Evolutionary conservation across 2,888 invertebrate species (phyloP).

Genomic region (Xestia ashworthii): DNA sequence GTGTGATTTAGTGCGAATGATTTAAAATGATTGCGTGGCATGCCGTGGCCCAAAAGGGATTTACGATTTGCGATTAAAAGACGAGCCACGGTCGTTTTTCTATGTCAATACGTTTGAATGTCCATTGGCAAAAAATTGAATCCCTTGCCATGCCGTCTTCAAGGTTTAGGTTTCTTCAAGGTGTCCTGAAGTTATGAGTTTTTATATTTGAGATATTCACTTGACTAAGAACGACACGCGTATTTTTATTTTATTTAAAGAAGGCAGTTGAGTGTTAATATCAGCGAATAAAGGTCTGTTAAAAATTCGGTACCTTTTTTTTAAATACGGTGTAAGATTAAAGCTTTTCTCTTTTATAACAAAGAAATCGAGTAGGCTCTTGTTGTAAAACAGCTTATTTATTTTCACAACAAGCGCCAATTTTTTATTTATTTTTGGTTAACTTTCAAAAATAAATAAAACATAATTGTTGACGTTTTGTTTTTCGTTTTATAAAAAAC

Average conservation of each 20-base stretch:
- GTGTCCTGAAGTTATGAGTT: neutral
- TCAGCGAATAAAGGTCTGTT: constrained; percentile 11
- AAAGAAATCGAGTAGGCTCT: neutral
- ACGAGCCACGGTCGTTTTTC: no score
- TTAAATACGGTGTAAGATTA: constrained; percentile 3
- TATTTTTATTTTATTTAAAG: constrained; percentile 18
- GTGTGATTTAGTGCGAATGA: no score
- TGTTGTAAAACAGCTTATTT: neutral
- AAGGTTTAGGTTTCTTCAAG: neutral
- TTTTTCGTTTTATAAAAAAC: neutral
- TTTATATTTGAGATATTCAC: constrained; percentile 8
- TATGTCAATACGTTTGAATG: no score
- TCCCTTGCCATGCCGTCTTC: neutral
- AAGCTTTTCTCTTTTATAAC: constrained; percentile 10
- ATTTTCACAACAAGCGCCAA: neutral
- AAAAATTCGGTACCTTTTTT: constrained; percentile 16
- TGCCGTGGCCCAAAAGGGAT: no score
- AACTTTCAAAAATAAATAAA: neutral
- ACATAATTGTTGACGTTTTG: no score
- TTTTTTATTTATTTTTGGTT: neutral
- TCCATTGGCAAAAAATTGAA: no score
- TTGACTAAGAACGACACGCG: neutral
- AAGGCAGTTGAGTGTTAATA: constrained; percentile 18
- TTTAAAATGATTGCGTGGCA: no score
- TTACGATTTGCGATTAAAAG: no score